These are phyloP conservation scores for Cryptoprocta ferox DNA, from an alignment of 2,797 vertebrate species.

Conservation along the genomic window DNA sequence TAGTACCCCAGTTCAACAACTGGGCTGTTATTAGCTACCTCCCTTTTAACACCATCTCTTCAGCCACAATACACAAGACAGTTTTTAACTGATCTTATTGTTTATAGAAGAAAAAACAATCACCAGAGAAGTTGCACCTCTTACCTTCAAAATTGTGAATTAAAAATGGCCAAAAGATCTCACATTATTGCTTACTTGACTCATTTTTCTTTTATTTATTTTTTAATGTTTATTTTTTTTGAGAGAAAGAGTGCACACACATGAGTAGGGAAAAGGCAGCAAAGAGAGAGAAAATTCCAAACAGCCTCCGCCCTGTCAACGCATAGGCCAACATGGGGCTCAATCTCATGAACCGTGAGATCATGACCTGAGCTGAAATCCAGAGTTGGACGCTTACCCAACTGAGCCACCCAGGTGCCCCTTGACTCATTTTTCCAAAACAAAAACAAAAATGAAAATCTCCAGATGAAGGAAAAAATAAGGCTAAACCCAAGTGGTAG, in stretches of 20 bases:
- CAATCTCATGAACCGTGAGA: too few species aligned
- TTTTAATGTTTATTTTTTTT: too few species aligned
- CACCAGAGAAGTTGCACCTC: not conserved
- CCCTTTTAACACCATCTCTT: not conserved
- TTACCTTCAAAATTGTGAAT: not conserved
- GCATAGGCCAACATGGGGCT: too few species aligned
- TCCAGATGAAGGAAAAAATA: not conserved
- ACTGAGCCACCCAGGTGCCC: too few species aligned
- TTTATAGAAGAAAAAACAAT: not conserved
- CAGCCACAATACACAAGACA: not conserved
- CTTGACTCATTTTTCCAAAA: not conserved
- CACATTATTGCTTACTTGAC: not conserved
- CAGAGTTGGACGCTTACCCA: too few species aligned
- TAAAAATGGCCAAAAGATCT: not conserved
- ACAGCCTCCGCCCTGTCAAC: too few species aligned
- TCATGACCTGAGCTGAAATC: too few species aligned
- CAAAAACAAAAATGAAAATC: not conserved
- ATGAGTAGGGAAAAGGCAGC: too few species aligned
- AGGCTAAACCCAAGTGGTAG: not conserved
- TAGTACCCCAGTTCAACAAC: not conserved
- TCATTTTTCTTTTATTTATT: not conserved
- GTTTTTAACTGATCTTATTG: conserved; percentile 20
- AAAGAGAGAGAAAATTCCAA: too few species aligned
- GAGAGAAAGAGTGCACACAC: too few species aligned
- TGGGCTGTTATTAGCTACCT: conserved; percentile 6